Evolutionary conservation across 2,888 invertebrate genomes (phyloP), one percentile per base, ranked within the genome.

Genomic region (Esperia sulphurella): DNA sequence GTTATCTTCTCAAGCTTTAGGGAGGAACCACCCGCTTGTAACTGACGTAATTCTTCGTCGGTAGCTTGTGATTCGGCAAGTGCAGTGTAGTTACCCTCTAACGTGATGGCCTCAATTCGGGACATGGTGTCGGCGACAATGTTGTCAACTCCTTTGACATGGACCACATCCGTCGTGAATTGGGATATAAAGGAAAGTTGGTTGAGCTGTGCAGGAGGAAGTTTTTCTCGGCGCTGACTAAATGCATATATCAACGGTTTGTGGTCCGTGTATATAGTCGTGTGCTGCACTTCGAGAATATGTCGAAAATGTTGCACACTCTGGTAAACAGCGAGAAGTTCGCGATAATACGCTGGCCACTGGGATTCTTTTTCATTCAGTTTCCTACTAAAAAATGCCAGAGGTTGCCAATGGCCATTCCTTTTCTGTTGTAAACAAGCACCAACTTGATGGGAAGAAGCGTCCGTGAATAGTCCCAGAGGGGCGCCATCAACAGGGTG

Each of bases 241-340:
- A 57, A 59, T 14, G 57, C 57, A 40, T 52, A 56, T 2, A 54
- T 7, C 13, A 57, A 29, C 0, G 57, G 57, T 13, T 59, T 57
- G 39, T 57, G 59, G 45, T 57, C 54, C 6, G 52, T 58, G 37
- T 41, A 57, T 0, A 57, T 53, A 0, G 49, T 51, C 1, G 12
- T 42, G 8, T 56, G 56, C 28, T 56, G 51, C 3, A 30, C 52
- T 29, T 57, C 57, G 8, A 53, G 9, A 8, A 63, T 48, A 21
- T 65, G 49, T 1, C 58, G 49, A 30, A 61, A 61, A 43, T 63
- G 56, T 9, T 61, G 56, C 8, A 59, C 56, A 13, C 45, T 46
- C 45, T 57, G 49, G 41, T 59, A 58, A 0, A 59, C 45, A 0
- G 51, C 53, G 1, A 63, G 35, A 0, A 61, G 45, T n/a, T n/a